A percentile compares a stretch with the other conserved stretches of the same genome.
Evolutionary conservation across 2,888 invertebrate genomes (phyloP).

Genomic region (Pyrgus malvae): DNA sequence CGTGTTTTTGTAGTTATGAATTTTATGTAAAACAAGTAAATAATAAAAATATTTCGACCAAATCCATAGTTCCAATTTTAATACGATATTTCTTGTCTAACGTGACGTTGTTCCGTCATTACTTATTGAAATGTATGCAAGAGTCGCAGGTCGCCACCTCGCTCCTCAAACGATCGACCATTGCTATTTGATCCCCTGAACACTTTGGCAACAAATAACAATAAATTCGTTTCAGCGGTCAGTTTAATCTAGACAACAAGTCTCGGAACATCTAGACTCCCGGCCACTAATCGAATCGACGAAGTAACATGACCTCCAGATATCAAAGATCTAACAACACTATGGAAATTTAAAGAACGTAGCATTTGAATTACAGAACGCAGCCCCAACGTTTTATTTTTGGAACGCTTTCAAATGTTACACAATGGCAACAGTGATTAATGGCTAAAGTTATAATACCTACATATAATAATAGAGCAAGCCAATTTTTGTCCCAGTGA

Average conservation of each 20-base stretch:
- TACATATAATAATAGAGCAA: no score
- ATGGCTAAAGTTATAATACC: no score
- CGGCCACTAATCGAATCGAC: conserved; percentile 38
- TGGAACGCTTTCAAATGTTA: neutral
- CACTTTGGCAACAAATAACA: conserved; percentile 33
- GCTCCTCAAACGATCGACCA: conserved; percentile 48
- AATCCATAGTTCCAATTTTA: conserved; percentile 48
- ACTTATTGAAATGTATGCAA: conserved; percentile 76
- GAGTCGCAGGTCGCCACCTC: conserved; percentile 63
- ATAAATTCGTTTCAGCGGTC: conserved; percentile 26
- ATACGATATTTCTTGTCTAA: conserved; percentile 34
- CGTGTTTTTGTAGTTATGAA: no score
- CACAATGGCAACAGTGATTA: no score
- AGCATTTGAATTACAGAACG: conserved; percentile 10
- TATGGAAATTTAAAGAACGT: conserved; percentile 18
- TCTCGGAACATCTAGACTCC: conserved; percentile 13
- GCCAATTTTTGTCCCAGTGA: no score
- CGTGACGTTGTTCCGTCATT: conserved; percentile 61
- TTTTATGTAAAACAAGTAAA: neutral
- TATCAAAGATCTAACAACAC: conserved; percentile 46
- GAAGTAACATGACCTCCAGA: conserved; percentile 64
- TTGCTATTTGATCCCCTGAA: conserved; percentile 44
- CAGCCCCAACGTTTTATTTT: neutral
- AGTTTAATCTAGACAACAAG: conserved; percentile 1
- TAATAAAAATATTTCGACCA: conserved; percentile 27